A percentile compares a stretch with the other conserved stretches of the same genome.
Conservation (phyloP, 2,113 vertebrate species). For the Callionymus lyra region DNA sequence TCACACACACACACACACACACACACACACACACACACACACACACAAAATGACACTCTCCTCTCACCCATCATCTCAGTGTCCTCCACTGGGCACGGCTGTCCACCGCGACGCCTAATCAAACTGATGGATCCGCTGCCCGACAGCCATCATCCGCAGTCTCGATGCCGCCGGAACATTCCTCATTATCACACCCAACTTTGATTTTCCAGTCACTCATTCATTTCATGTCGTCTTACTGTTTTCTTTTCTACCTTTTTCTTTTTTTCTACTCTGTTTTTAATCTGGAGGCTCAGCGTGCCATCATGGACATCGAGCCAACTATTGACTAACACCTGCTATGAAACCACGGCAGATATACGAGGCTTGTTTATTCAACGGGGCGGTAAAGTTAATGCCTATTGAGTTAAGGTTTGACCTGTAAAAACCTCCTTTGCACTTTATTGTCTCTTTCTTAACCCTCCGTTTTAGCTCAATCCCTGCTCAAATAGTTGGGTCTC, state of each 20-base stretch:
- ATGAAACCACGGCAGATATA: slow-evolving; percentile 22
- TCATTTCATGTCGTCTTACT: too few species aligned
- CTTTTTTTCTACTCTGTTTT: slow-evolving; percentile 29
- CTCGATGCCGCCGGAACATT: too few species aligned
- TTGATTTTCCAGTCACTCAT: too few species aligned
- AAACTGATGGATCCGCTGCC: too few species aligned
- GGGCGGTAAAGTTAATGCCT: slow-evolving; percentile 10
- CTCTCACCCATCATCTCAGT: too few species aligned
- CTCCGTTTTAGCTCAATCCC: background rate
- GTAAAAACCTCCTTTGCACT: background rate
- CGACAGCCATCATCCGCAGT: too few species aligned
- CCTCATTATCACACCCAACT: too few species aligned
- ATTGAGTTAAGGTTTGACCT: background rate
- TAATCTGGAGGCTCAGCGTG: slow-evolving; percentile 29
- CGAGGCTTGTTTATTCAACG: slow-evolving; percentile 9
- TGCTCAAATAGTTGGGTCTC: slow-evolving; percentile 4
- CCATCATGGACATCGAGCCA: slow-evolving; percentile 21
- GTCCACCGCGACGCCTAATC: too few species aligned
- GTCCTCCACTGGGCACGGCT: too few species aligned
- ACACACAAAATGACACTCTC: too few species aligned
- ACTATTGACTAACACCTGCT: slow-evolving; percentile 23
- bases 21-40: background rate
- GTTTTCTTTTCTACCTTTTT: too few species aligned
- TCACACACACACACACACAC: background rate
- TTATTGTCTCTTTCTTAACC: background rate